A percentile compares a stretch with the other conserved stretches of the same genome.
Conservation (phyloP, 2,113 vertebrate genomes). For the Syngnathus typhle region DNA sequence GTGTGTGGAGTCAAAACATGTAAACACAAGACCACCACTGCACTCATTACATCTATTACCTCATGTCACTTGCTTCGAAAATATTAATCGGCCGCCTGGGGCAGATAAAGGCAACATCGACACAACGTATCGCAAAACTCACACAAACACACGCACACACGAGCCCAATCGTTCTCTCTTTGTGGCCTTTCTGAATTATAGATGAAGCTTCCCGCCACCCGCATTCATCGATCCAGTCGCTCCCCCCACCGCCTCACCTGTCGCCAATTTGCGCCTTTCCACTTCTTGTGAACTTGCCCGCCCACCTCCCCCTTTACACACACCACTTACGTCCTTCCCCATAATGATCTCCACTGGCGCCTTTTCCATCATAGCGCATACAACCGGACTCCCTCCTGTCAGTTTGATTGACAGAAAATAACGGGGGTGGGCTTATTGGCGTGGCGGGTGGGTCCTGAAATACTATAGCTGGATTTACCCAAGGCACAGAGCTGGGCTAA, state of each 20-base stretch:
- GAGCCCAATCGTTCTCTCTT: slow-evolving; percentile 31
- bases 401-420: slow-evolving; percentile 50
- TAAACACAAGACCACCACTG: not conserved
- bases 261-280: slow-evolving; percentile 15
- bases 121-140: slow-evolving; percentile 1
- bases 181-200: slow-evolving; percentile 63
- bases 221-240: slow-evolving; percentile 48
- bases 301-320: not conserved
- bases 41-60: not conserved
- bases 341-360: slow-evolving; percentile 46
- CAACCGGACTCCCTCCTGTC: slow-evolving; percentile 1
- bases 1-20: not conserved
- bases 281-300: slow-evolving; percentile 20
- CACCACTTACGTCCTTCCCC: slow-evolving; percentile 22
- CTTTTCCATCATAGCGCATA: slow-evolving; percentile 22
- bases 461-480: not conserved
- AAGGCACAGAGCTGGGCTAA: not conserved
- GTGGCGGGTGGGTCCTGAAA: not conserved
- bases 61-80: not conserved
- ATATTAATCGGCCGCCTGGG: not conserved
- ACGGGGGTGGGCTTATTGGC: slow-evolving; percentile 6
- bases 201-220: slow-evolving; percentile 57
- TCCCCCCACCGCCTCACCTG: slow-evolving; percentile 1
- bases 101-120: slow-evolving; percentile 1
- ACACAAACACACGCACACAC: slow-evolving; percentile 12